Evolutionary conservation across 2,797 vertebrate species (phyloP), one percentile per base, ranked within the genome.

Genomic region (Lagocephalus sceleratus): DNA sequence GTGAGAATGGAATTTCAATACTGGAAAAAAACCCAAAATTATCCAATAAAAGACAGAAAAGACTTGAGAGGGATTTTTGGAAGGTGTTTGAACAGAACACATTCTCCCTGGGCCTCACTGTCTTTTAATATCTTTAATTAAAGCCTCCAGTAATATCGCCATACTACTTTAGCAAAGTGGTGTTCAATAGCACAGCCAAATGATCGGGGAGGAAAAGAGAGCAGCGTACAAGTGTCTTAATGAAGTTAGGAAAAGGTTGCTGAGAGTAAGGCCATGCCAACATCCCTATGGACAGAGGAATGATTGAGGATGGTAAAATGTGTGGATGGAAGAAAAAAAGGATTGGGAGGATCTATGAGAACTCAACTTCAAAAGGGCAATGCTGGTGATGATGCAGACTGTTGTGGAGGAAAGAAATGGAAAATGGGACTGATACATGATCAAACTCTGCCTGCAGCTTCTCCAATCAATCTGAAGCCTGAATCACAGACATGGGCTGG

Each of bases 81-180:
- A 82, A 84, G 68, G 63, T 79, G 79, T 68, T 71, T 73, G 72
- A 40, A 43, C 54, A 67, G 74, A 83, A 73, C 61, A 68, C 68
- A 71, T 66, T 62, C 38, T 83, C 79, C 85, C 68, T 23, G 55
- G 63, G 82, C n/a, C n/a, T 80, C 73, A 71, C 54, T 29, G 63
- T 63, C 16, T 82, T 89, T 86, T 88, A 88, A 89, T 84, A 85
- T 77, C 59, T 85, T 90, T 89, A 87, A 90, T 89, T 86, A 88
- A 87, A 87, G 77, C 78, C 81, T 82, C 75, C 80, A 79, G 80
- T 78, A 82, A 85, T 82, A 86, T 85, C 76, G 69, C 72, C 6
- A 45, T 25, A 40, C 73, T 82, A 81, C 79, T 73, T 88, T 85
- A 85, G 73, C 73, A 60, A 69, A 75, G 78, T 73, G 75, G 74